Evolutionary conservation across 2,113 vertebrate species (phyloP).

Genomic region (Empidonax traillii): DNA sequence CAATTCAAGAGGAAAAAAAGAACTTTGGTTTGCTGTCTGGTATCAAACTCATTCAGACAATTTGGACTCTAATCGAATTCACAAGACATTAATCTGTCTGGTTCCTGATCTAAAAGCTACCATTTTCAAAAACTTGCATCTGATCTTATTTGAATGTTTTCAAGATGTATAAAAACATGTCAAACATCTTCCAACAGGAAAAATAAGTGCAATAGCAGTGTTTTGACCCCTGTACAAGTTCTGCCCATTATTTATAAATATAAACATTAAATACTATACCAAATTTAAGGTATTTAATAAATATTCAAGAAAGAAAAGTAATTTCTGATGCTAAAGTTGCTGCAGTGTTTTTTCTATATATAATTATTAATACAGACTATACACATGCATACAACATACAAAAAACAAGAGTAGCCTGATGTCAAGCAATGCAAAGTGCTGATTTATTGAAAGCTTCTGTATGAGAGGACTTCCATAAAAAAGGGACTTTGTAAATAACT

Average conservation of each 20-base stretch:
- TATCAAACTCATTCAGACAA: conserved; percentile 62
- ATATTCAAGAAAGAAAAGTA: not conserved
- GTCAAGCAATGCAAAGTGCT: not conserved
- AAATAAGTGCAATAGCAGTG: not conserved
- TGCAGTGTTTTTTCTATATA: not conserved
- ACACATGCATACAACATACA: not conserved
- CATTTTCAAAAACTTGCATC: not conserved
- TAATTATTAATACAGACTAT: not conserved
- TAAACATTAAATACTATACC: not conserved
- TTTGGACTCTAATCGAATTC: conserved; percentile 60
- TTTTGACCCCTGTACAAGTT: not conserved
- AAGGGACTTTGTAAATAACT: not conserved
- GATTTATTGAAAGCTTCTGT: not conserved
- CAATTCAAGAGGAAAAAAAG: conserved; percentile 22
- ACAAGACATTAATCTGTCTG: conserved; percentile 62
- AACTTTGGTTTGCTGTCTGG: not conserved
- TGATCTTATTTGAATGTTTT: conserved; percentile 15
- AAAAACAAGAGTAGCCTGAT: not conserved
- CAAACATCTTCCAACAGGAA: not conserved
- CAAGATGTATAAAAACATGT: not conserved
- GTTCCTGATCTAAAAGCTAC: conserved; percentile 34
- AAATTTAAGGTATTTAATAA: not conserved
- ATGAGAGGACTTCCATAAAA: not conserved
- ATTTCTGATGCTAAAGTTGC: not conserved
- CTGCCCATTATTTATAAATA: not conserved